Base-by-base conservation (phyloP, 1,140 invertebrate species). In the Drosophila pandora region DNA sequence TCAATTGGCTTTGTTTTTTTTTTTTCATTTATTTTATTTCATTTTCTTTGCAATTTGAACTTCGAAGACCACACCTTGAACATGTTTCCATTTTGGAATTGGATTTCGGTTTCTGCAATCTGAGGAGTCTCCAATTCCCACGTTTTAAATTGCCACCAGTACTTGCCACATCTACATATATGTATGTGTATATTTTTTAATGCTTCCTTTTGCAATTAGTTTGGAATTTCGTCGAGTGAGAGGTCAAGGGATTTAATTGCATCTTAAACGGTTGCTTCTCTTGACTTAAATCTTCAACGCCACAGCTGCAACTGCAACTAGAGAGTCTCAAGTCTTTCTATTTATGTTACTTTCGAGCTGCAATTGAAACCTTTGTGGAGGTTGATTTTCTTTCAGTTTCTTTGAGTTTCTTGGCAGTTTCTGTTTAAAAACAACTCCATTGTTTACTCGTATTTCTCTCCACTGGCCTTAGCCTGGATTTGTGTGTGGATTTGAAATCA, bases 81-180 rank as follows among this genome's bases (percentile, higher is more conserved):
- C 69, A 50, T 43, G 67, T 69, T 69, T 69, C 21, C 49, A 69
- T 68, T 69, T 55, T 39, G 43, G 64, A 47, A n/a, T 64, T 45
- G 41, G 61, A 45, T 69, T 61, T 73, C 68, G 76, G 76, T 23
- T 79, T 50, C 39, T 23, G 22, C 43, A 82, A 87, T 72, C 60
- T 47, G 83, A 87, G 53, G 78, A 83, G 82, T 88, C 83, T 88
- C 65, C 78, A 85, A 79, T 85, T 87, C 83, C 65, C 82, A 87
- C 82, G 78, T 68, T 67, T 48, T 57, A 8, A 45, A 21, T 17
- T 17, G 17, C 17, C 17, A 17, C 17, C 17, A 17, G 17, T 17
- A 17, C 17, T 17, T 17, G 17, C 17, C 17, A 17, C 17, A 17
- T 17, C 17, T 17, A 17, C 17, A 17, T 17, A 17, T 17, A 17